Evolutionary conservation across 1,140 invertebrate genomes (phyloP), one percentile per base, ranked within the genome.

Genomic region (Trissolcus basalis): DNA sequence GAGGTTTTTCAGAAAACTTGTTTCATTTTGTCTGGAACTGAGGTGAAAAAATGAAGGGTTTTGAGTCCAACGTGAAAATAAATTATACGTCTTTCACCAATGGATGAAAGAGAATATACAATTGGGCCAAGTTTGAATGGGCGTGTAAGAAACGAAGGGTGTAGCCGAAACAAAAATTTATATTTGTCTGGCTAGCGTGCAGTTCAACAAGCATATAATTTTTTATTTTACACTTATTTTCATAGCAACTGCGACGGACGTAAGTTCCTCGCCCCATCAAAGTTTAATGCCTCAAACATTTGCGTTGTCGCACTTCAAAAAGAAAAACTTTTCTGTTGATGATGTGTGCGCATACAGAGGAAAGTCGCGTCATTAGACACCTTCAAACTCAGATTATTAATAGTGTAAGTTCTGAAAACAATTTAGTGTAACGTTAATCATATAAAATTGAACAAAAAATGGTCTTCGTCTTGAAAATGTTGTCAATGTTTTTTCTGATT

Each of bases 181-280:
- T 74, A 48, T 48, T 32, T 55, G 61, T 53, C 48, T 12, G 33
- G n/a, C 54, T 13, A 44, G 13, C 63, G 12, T 27, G 43, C 44
- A 10, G 48, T 54, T 69, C 48, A 69, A 69, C 33, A 54, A 64
- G 65, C 60, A 68, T 43, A 70, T 73, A 77, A 79, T 81, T 67
- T 79, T 67, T 50, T 59, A 67, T 75, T 79, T 77, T 72, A 71
- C 60, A 51, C 64, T 77, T 74, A 48, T 77, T 77, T 72, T 63
- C 60, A 54, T 33, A 68, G 41, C 56, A 53, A 49, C 27, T 67
- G 43, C 56, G 15, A 32, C 61, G 4, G 35, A 32, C 56, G 15
- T 43, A 70, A 73, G 48, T 41, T 51, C 19, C 47, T 64, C 61
- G 33, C 49, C 49, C 41, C 69, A 60, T 69, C 36, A 58, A 70